Percentiles rank a stretch among this genome's conserved stretches.
Conservation (phyloP, 2,113 vertebrate genomes). For the Pollachius pollachius region DNA sequence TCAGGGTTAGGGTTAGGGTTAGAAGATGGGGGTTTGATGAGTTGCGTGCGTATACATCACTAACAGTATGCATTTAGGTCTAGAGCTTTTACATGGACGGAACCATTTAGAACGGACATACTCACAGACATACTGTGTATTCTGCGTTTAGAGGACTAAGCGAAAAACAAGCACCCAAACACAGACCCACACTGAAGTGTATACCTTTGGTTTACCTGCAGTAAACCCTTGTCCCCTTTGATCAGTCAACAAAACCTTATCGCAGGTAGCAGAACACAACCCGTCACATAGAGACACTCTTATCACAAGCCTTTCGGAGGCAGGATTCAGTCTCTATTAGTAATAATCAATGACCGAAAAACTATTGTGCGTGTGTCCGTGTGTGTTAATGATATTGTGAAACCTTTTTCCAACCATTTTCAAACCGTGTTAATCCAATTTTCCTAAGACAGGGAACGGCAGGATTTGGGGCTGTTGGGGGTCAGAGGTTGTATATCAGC, state of each 20-base stretch:
- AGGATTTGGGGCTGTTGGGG: too few relatives aligned
- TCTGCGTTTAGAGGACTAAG: slow-evolving; percentile 2
- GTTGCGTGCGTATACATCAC: background rate
- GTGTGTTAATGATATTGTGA: too few relatives aligned
- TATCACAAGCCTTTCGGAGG: slow-evolving; percentile 11
- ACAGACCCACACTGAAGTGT: slow-evolving; percentile 16
- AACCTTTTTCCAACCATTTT: too few relatives aligned
- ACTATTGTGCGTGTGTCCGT: too few relatives aligned
- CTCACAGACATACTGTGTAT: slow-evolving; percentile 15
- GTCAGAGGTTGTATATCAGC: too few relatives aligned
- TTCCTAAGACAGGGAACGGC: too few relatives aligned
- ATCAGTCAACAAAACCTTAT: slow-evolving; percentile 55
- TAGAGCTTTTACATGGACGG: background rate
- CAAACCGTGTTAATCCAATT: too few relatives aligned
- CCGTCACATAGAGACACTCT: slow-evolving; percentile 4
- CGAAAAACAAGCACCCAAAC: background rate
- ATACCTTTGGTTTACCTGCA: slow-evolving; percentile 51
- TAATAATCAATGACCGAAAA: slow-evolving; percentile 31
- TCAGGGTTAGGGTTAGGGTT: too few relatives aligned
- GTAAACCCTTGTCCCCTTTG: slow-evolving; percentile 39
- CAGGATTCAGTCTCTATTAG: slow-evolving; percentile 21
- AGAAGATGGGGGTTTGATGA: background rate
- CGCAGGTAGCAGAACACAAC: slow-evolving; percentile 46
- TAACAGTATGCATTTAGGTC: background rate
- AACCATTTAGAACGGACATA: background rate